Evolutionary conservation across 2,888 invertebrate species (phyloP).

Genomic region (Clostera curtula): DNA sequence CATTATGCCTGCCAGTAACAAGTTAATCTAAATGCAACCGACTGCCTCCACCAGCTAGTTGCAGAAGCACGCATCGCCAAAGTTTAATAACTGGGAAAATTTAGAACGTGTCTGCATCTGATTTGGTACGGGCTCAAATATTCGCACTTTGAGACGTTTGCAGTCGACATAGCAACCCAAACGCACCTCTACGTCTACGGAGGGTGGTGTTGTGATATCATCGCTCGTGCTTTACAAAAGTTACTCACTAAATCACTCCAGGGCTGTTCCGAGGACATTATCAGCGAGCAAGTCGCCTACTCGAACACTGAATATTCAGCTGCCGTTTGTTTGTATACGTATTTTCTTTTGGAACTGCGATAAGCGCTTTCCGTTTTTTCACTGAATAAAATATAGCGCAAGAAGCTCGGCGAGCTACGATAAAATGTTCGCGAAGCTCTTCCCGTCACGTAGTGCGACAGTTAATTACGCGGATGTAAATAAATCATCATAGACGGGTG

Average conservation of each 20-base stretch:
- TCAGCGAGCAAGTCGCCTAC: slow-evolving; percentile 54
- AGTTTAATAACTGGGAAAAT: slow-evolving; percentile 65
- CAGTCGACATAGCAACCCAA: slow-evolving; percentile 6
- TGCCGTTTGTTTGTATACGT: slow-evolving; percentile 65
- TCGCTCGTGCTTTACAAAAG: slow-evolving; percentile 40
- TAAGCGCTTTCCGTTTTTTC: slow-evolving; percentile 60
- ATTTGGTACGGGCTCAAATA: slow-evolving; percentile 33
- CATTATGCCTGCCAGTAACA: slow-evolving; percentile 73
- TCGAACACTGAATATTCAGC: slow-evolving; percentile 61
- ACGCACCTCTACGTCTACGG: slow-evolving; percentile 5
- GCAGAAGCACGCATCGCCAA: slow-evolving; percentile 60
- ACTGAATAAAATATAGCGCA: slow-evolving; percentile 62
- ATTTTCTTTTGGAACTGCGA: slow-evolving; percentile 61
- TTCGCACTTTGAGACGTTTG: slow-evolving; percentile 28
- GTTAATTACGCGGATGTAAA: slow-evolving; percentile 74
- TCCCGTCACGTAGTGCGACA: slow-evolving; percentile 73
- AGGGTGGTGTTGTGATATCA: slow-evolving; percentile 31
- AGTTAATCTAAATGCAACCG: slow-evolving; percentile 72
- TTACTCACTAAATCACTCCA: slow-evolving; percentile 53
- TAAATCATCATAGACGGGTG: slow-evolving; percentile 72
- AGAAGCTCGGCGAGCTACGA: slow-evolving; percentile 54
- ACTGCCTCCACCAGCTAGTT: slow-evolving; percentile 55
- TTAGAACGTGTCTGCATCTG: slow-evolving; percentile 49
- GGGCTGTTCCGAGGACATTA: slow-evolving; percentile 57
- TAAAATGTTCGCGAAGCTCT: slow-evolving; percentile 63